Evolutionary conservation across 2,888 invertebrate species (phyloP), one percentile per base, ranked within the genome.

Genomic region (Hanleya hanleyi): DNA sequence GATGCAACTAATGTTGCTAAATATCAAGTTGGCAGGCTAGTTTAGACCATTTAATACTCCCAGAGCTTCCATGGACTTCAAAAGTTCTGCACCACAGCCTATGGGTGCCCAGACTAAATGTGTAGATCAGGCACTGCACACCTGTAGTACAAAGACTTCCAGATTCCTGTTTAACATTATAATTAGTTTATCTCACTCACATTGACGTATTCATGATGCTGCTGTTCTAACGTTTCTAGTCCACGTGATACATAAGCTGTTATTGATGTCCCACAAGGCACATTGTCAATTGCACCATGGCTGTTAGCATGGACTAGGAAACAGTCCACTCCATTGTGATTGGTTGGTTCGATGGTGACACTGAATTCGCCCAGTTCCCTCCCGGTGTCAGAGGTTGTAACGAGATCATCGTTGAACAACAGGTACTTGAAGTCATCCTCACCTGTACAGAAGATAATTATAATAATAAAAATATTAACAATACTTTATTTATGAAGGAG

Each of bases 141-240:
- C n/a, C n/a, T n/a, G n/a, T n/a, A n/a, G n/a, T n/a, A n/a, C n/a
- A n/a, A n/a, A n/a, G n/a, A n/a, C n/a, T n/a, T n/a, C n/a, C n/a
- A n/a, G 47, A 41, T 41, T n/a, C 12, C 12, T 41, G 47, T 41
- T 15, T 41, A 15, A 41, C n/a, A 12, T 41, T 41, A 41, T 41
- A 41, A 15, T n/a, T 15, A 41, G 12, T 15, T 41, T 15, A 15
- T 15, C 6, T 37, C 6, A 47, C 77, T 68, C 74, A 90, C 90
- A 85, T 90, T 89, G 7, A 91, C 89, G 84, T 89, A 90, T 81
- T 91, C 91, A 82, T 90, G 90, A 67, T 90, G 90, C 57, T 89
- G 88, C 76, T 91, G 91, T 71, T 90, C 90, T n/a, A 90, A 69
- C 1, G 90, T 91, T 65, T 89, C 85, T 51, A 91, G 82, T 67